Conservation (phyloP, 2,113 vertebrate species). For the Archocentrus centrarchus region DNA sequence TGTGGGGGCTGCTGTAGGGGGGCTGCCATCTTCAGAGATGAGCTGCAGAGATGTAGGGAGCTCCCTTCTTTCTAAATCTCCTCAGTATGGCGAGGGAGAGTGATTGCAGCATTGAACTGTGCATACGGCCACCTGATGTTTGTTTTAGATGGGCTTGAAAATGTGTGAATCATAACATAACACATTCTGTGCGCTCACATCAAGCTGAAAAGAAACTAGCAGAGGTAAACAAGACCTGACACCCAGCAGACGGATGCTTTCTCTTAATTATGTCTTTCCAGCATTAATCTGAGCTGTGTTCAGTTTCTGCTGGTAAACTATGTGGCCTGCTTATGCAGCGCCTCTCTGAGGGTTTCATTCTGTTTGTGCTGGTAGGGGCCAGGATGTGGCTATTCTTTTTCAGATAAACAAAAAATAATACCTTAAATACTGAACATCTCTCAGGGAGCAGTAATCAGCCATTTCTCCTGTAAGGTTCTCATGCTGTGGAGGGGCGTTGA, state of each 20-base stretch:
- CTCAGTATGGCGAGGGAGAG: neutral
- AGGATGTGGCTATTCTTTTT: neutral
- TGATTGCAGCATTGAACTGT: neutral
- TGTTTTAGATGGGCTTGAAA: conserved; percentile 1
- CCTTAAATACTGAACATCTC: neutral
- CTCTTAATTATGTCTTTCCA: neutral
- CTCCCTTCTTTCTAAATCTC: neutral
- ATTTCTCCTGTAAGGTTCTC: neutral
- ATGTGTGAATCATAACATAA: conserved; percentile 2
- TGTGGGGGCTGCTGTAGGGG: neutral
- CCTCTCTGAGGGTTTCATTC: neutral
- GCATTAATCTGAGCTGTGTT: neutral
- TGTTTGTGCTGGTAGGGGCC: neutral
- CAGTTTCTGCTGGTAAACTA: neutral
- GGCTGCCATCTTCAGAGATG: neutral
- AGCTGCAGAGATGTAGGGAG: neutral
- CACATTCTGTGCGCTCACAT: neutral
- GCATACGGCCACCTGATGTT: neutral
- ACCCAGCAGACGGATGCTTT: neutral
- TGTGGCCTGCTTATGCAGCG: neutral
- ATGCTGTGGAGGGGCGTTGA: neutral
- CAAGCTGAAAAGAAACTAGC: neutral
- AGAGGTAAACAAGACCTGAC: neutral
- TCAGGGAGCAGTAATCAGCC: fast-evolving
- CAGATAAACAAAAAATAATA: neutral